Evolutionary conservation across 2,113 vertebrate genomes (phyloP).

Genomic region (Phaethornis superciliosus): DNA sequence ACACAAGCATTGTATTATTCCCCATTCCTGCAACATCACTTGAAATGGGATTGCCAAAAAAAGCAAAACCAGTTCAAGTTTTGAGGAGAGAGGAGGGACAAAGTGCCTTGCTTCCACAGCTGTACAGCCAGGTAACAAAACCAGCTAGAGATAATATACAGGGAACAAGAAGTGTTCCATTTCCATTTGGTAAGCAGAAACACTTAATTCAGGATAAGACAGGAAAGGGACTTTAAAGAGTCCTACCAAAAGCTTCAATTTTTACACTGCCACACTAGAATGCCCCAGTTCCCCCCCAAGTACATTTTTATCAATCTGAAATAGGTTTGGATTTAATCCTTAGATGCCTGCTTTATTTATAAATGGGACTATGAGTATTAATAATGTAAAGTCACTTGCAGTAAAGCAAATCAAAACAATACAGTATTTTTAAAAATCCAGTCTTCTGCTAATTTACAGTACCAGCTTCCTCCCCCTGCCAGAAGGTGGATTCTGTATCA

Average conservation of each 20-base stretch:
- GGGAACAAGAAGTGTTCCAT: background rate
- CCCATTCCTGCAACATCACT: background rate
- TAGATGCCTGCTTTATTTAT: background rate
- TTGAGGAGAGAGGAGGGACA: background rate
- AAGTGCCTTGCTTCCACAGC: background rate
- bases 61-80: background rate
- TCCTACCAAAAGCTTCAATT: background rate
- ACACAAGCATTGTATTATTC: background rate
- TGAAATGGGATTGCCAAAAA: background rate
- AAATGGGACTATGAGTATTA: background rate
- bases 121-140: background rate
- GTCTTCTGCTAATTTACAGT: background rate
- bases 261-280: background rate
- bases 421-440: background rate
- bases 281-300: background rate
- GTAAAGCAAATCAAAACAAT: background rate
- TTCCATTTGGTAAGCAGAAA: background rate
- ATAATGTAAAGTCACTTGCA: background rate
- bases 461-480: background rate
- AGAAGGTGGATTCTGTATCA: background rate
- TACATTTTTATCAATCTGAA: background rate
- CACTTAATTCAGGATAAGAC: background rate
- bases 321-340: background rate
- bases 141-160: background rate
- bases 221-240: background rate